These are phyloP conservation scores for Drosophila kuntzei DNA, from an alignment of 2,888 invertebrate genomes.

Conservation along the genomic window DNA sequence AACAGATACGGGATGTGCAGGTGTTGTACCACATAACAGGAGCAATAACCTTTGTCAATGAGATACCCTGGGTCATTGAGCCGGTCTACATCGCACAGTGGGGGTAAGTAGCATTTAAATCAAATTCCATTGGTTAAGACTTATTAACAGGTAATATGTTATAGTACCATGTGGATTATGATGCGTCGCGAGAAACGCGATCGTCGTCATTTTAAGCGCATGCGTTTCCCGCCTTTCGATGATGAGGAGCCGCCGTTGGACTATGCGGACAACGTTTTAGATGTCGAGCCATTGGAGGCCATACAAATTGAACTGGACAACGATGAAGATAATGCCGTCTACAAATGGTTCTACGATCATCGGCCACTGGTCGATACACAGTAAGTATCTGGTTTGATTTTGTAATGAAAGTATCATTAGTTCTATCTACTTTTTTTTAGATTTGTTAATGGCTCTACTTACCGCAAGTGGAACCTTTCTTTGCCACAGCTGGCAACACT, in stretches of 20 bases:
- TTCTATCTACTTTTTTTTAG: conserved; percentile 84
- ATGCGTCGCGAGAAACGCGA: conserved; percentile 99
- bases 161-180: conserved; percentile 99
- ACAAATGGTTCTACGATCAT: conserved; percentile 99
- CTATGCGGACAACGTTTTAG: conserved; percentile 99
- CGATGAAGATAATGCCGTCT: conserved; percentile 96
- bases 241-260: conserved; percentile 99
- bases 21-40: conserved; percentile 99
- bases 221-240: conserved; percentile 99
- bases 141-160: conserved; percentile 9
- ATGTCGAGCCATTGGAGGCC: conserved; percentile 99
- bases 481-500: conserved; percentile 99
- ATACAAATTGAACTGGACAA: conserved; percentile 99
- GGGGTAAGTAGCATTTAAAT: conserved; percentile 89
- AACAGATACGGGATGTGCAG: conserved; percentile 99
- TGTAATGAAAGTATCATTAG: neutral
- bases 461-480: conserved; percentile 97
- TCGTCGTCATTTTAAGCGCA: conserved; percentile 98
- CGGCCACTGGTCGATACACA: conserved; percentile 97
- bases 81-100: conserved; percentile 99
- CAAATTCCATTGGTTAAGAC: conserved; percentile 23
- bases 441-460: conserved; percentile 98
- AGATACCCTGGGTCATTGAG: conserved; percentile 99
- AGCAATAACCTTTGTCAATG: conserved; percentile 99
- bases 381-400: conserved; percentile 85